A percentile compares a stretch with the other conserved stretches of the same genome.
Conservation (phyloP, 2,113 vertebrate genomes). For the Caretta caretta region DNA sequence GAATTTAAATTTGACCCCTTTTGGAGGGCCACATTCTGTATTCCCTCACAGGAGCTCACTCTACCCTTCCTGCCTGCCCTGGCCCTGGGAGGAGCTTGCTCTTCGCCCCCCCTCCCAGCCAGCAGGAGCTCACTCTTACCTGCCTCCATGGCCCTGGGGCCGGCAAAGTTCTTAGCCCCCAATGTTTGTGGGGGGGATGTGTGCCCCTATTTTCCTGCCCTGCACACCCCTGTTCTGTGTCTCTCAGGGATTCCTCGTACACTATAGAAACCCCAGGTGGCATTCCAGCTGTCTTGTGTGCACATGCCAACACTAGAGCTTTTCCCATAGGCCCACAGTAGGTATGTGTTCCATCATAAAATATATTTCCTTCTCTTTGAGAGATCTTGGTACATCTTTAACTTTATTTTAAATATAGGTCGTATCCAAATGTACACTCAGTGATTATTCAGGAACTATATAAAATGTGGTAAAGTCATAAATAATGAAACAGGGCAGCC, state of each 20-base stretch:
- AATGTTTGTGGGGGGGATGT: too few species aligned
- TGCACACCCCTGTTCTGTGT: neutral
- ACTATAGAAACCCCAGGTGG: neutral
- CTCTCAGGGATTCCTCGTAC: neutral
- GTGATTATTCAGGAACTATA: neutral
- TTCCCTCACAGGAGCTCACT: too few species aligned
- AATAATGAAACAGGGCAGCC: neutral
- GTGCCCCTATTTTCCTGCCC: too few species aligned
- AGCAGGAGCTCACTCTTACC: too few species aligned
- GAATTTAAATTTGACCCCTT: too few species aligned
- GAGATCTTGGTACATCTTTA: rapidly evolving
- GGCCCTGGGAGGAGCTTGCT: too few species aligned
- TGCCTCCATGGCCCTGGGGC: too few species aligned
- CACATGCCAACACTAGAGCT: neutral
- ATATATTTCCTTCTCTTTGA: neutral
- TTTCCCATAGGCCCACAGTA: neutral
- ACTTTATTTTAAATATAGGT: rapidly evolving
- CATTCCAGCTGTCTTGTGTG: neutral
- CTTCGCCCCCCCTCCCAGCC: too few species aligned
- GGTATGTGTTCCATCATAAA: rapidly evolving
- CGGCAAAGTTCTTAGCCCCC: too few species aligned
- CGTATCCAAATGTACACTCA: rapidly evolving
- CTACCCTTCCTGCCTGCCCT: too few species aligned
- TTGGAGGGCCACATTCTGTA: too few species aligned
- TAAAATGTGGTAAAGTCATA: rapidly evolving